Evolutionary conservation across 2,888 invertebrate species (phyloP).

Genomic region (Calephelis perditalis): DNA sequence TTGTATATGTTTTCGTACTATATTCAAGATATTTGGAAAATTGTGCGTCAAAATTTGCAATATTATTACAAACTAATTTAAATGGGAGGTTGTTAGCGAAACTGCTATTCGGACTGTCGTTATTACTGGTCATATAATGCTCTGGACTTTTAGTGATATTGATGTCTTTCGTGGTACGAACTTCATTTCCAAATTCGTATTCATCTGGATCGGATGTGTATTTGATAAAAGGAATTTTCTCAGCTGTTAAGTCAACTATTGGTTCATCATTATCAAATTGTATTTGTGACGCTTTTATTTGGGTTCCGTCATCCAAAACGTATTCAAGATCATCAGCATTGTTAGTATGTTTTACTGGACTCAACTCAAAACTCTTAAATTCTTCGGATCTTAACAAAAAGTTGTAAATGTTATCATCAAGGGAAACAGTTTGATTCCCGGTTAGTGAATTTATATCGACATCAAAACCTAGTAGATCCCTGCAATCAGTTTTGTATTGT

Average conservation of each 20-base stretch:
- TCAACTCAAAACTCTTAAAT: conserved; percentile 33
- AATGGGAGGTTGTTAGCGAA: conserved; percentile 62
- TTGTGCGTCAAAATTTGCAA: conserved; percentile 59
- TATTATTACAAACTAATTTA: conserved; percentile 57
- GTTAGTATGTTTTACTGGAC: conserved; percentile 36
- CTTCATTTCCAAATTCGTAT: conserved; percentile 32
- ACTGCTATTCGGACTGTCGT: conserved; percentile 49
- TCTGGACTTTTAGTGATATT: conserved; percentile 61
- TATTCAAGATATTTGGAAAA: conserved; percentile 59
- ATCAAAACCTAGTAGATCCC: conserved; percentile 52
- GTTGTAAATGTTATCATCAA: conserved; percentile 61
- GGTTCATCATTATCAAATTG: conserved; percentile 70
- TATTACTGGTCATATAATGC: conserved; percentile 41
- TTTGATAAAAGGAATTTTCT: conserved; percentile 62
- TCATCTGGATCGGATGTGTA: conserved; percentile 44
- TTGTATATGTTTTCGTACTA: conserved; percentile 48
- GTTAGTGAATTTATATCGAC: conserved; percentile 63
- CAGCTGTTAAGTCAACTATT: conserved; percentile 52
- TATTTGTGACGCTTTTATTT: conserved; percentile 67
- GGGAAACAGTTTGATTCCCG: conserved; percentile 53
- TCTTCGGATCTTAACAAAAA: conserved; percentile 57
- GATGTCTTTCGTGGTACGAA: conserved; percentile 44
- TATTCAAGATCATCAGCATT: conserved; percentile 50
- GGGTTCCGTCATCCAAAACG: conserved; percentile 65
- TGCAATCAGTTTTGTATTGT: conserved; percentile 18